Evolutionary conservation across 2,888 invertebrate genomes (phyloP).

Genomic region (Laspeyria flexula): DNA sequence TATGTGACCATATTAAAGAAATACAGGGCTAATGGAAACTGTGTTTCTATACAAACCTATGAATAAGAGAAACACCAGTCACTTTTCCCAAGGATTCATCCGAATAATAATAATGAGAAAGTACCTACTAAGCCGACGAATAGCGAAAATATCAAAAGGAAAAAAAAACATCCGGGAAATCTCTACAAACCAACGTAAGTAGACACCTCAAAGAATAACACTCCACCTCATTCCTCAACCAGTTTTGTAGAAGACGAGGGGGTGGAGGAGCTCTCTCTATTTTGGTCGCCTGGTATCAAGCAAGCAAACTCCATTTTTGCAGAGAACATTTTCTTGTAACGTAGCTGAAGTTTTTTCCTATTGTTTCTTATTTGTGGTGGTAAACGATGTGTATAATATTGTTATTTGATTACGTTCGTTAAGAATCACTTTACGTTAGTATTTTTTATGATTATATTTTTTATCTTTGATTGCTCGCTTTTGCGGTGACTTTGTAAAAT

Average conservation of each 20-base stretch:
- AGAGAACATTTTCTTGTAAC: conserved; percentile 59
- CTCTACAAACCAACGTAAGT: conserved; percentile 45
- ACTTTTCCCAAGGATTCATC: conserved; percentile 51
- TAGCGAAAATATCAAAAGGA: conserved; percentile 62
- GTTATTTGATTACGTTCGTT: conserved; percentile 30
- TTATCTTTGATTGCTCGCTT: too few species aligned
- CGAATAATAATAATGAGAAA: conserved; percentile 59
- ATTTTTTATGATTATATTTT: not conserved
- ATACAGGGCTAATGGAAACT: conserved; percentile 26
- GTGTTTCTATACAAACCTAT: conserved; percentile 21
- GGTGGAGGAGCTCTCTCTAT: conserved; percentile 37
- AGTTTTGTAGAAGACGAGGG: conserved; percentile 13
- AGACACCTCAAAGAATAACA: conserved; percentile 32
- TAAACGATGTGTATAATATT: conserved; percentile 17
- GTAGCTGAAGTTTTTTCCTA: conserved; percentile 50
- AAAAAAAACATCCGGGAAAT: conserved; percentile 65
- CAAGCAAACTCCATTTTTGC: conserved; percentile 51
- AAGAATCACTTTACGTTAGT: not conserved
- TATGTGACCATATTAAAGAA: conserved; percentile 11
- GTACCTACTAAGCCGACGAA: conserved; percentile 45
- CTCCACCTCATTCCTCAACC: conserved; percentile 1
- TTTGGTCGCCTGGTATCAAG: conserved; percentile 48
- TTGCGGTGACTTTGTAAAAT: too few species aligned
- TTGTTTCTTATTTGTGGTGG: conserved; percentile 26
- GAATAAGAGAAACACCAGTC: conserved; percentile 46